phyloP scores from a whole-genome alignment of 2,113 vertebrate genomes.

The Corythoichthys haematopterus region DNA sequence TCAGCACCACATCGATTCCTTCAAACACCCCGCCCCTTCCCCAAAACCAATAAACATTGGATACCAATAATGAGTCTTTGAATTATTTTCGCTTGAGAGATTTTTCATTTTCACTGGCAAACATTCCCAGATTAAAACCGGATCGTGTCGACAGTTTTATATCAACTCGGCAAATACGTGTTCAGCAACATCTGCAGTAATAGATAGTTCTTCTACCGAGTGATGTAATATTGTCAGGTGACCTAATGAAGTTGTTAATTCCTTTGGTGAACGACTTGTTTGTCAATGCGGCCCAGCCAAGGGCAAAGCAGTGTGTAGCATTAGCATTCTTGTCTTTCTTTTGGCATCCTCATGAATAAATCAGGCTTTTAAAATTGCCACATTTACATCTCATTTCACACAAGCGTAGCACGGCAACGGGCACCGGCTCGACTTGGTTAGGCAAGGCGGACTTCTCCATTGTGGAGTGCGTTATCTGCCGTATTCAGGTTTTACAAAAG shows the following conservation, averaged over 20 bases:
- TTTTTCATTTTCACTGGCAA: slow-evolving; percentile 3
- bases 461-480: slow-evolving; percentile 22
- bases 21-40: slow-evolving; percentile 6
- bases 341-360: slow-evolving; percentile 65
- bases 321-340: slow-evolving; percentile 61
- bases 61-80: slow-evolving; percentile 26
- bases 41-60: slow-evolving; percentile 27
- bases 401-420: slow-evolving; percentile 28
- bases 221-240: slow-evolving; percentile 41
- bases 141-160: background rate
- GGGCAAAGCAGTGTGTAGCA: slow-evolving; percentile 53
- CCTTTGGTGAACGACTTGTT: slow-evolving; percentile 59
- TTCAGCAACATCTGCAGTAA: background rate
- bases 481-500: slow-evolving; percentile 28
- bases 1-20: slow-evolving; percentile 43
- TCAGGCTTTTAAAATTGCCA: slow-evolving; percentile 51
- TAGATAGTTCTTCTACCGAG: slow-evolving; percentile 11
- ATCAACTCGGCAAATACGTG: background rate
- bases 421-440: slow-evolving; percentile 28
- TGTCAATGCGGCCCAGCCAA: slow-evolving; percentile 57
- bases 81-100: slow-evolving; percentile 20
- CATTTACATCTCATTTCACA: slow-evolving; percentile 71
- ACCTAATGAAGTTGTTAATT: slow-evolving; percentile 69
- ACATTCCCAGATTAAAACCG: background rate
- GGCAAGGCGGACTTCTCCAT: slow-evolving; percentile 5